Evolutionary conservation across 2,888 invertebrate genomes (phyloP).

Genomic region (Torymus texanus): DNA sequence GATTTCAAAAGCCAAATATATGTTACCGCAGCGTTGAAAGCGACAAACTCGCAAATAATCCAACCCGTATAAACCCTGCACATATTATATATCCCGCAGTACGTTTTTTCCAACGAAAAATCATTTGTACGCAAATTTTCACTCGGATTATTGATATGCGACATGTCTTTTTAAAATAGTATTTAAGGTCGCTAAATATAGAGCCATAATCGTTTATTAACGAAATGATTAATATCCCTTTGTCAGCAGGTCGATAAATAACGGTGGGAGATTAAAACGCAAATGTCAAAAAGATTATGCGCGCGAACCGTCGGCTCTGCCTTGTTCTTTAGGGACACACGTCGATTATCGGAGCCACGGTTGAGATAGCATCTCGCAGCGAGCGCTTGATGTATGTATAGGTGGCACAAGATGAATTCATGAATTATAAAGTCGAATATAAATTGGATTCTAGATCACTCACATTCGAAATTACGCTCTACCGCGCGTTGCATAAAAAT

Average conservation of each 20-base stretch:
- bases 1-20: slow-evolving; percentile 28
- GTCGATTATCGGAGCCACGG: slow-evolving; percentile 26
- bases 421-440: slow-evolving; percentile 30
- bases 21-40: background rate
- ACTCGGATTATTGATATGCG: too few relatives aligned
- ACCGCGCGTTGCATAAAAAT: too few relatives aligned
- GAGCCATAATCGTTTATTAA: too few relatives aligned
- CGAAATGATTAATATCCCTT: background rate
- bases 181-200: too few relatives aligned
- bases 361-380: slow-evolving; percentile 18
- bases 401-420: background rate
- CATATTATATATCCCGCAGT: background rate
- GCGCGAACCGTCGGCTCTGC: background rate
- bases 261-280: slow-evolving; percentile 6
- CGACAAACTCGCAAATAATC: slow-evolving; percentile 20
- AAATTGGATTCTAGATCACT: slow-evolving; percentile 27
- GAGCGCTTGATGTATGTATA: slow-evolving; percentile 20
- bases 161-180: too few relatives aligned
- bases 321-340: background rate
- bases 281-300: slow-evolving; percentile 16
- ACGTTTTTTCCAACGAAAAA: too few relatives aligned
- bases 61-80: slow-evolving; percentile 3
- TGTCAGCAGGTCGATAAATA: background rate
- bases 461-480: too few relatives aligned
- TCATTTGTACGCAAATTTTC: too few relatives aligned